Conservation (phyloP, 2,797 vertebrate genomes). For the Allobates femoralis region DNA sequence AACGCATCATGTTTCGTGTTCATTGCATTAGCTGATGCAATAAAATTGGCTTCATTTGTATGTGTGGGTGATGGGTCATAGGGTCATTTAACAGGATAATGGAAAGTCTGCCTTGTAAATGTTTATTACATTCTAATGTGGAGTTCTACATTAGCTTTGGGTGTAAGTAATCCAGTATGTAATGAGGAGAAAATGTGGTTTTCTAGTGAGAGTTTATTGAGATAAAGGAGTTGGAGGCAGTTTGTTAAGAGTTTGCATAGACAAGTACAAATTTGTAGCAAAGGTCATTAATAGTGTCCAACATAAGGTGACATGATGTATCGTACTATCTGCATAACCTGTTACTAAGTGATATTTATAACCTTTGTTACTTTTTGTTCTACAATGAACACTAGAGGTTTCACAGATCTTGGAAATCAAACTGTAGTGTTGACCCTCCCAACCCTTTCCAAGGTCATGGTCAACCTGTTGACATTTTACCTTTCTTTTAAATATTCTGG, state of each 20-base stretch:
- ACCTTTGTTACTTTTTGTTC: neutral
- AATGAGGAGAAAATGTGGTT: constrained; percentile 28
- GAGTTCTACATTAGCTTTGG: constrained; percentile 30
- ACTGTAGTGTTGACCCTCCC: neutral
- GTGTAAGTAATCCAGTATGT: constrained; percentile 26
- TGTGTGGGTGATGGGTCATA: constrained; percentile 28
- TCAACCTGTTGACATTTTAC: neutral
- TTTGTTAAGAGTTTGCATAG: constrained; percentile 24
- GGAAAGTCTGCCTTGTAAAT: constrained; percentile 53
- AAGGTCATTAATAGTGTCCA: constrained; percentile 10
- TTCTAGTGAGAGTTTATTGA: constrained; percentile 41
- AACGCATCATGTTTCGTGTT: constrained; percentile 36
- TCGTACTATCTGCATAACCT: neutral
- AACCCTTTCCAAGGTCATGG: neutral
- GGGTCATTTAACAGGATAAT: constrained; percentile 52
- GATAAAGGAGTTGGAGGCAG: constrained; percentile 28
- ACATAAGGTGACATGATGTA: neutral
- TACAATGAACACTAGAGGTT: neutral
- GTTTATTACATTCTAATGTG: constrained; percentile 54
- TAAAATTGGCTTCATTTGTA: constrained; percentile 45
- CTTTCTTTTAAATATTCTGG: neutral
- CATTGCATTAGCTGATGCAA: constrained; percentile 49
- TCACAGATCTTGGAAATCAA: neutral
- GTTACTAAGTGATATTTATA: neutral
- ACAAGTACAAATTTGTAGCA: constrained; percentile 7